Evolutionary conservation across 1,140 invertebrate genomes (phyloP).

Genomic region (Pogonus chalceus): DNA sequence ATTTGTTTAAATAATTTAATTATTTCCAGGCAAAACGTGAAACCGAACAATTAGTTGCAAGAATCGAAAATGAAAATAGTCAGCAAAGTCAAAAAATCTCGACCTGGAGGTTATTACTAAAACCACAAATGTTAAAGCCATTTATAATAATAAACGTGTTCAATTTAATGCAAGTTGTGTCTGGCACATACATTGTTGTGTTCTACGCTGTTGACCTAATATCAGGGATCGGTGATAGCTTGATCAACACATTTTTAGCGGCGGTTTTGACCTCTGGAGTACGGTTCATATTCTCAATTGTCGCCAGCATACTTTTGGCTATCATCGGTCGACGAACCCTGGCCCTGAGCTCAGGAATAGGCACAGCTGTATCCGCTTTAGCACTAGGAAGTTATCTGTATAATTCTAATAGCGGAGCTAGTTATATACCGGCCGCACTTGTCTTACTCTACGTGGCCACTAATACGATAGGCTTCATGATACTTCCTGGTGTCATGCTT

Average conservation of each 20-base stretch:
- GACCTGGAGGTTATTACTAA: constrained; percentile 35
- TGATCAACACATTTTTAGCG: constrained; percentile 40
- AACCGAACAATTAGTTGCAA: constrained; percentile 41
- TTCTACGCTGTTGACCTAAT: constrained; percentile 65
- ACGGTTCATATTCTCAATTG: constrained; percentile 48
- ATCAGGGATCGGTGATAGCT: constrained; percentile 39
- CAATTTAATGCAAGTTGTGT: constrained; percentile 56
- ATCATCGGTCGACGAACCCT: constrained; percentile 50
- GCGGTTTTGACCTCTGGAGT: constrained; percentile 55
- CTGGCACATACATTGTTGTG: constrained; percentile 61
- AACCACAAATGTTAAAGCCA: constrained; percentile 54
- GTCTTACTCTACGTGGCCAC: constrained; percentile 54
- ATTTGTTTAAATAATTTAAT: not conserved
- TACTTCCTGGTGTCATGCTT: constrained; percentile 57
- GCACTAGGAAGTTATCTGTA: constrained; percentile 43
- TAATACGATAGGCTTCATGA: constrained; percentile 61
- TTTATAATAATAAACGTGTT: constrained; percentile 59
- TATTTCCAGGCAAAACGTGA: constrained; percentile 41
- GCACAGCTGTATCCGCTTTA: constrained; percentile 50
- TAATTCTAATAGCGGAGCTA: constrained; percentile 31
- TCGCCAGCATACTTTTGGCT: constrained; percentile 52
- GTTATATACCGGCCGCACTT: constrained; percentile 39
- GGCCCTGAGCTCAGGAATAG: constrained; percentile 50
- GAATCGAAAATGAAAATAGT: constrained; percentile 39
- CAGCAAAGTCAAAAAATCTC: constrained; percentile 28